Conservation (phyloP, 2,888 invertebrate genomes). For the Pyrrhosoma nymphula region DNA sequence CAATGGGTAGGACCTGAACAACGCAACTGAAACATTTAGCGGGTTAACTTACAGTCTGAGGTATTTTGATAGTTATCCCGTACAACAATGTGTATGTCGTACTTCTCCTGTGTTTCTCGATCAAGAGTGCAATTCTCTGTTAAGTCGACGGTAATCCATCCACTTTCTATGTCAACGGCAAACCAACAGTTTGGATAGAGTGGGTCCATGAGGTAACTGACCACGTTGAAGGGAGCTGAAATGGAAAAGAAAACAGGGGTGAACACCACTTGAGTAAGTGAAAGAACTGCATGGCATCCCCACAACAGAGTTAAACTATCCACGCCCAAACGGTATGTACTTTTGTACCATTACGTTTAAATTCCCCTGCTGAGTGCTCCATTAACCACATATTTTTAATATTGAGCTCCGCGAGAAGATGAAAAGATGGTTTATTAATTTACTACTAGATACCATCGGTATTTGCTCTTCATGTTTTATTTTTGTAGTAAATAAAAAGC, state of each 20-base stretch:
- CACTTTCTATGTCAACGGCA: constrained; percentile 79
- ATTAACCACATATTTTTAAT: too few relatives aligned
- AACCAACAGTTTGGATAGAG: constrained; percentile 79
- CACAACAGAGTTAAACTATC: too few relatives aligned
- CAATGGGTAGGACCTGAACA: too few relatives aligned
- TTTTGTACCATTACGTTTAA: too few relatives aligned
- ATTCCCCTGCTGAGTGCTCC: too few relatives aligned
- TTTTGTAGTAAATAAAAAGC: too few relatives aligned
- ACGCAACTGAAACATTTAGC: background rate
- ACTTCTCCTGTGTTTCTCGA: constrained; percentile 78
- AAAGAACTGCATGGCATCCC: too few relatives aligned
- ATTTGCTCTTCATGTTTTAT: too few relatives aligned
- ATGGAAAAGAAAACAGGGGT: constrained; percentile 54
- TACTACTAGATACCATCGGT: too few relatives aligned
- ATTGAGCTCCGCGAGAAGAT: too few relatives aligned
- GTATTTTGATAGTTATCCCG: constrained; percentile 80
- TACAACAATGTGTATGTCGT: constrained; percentile 79
- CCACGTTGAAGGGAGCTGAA: constrained; percentile 79
- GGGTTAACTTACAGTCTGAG: background rate
- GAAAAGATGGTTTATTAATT: too few relatives aligned
- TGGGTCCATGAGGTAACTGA: constrained; percentile 81
- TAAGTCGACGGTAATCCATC: constrained; percentile 79
- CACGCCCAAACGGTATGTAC: too few relatives aligned
- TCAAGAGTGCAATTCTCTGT: constrained; percentile 79
- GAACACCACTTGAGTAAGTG: background rate